phyloP scores from a whole-genome alignment of 2,113 vertebrate genomes.

The Cardinalis cardinalis region DNA sequence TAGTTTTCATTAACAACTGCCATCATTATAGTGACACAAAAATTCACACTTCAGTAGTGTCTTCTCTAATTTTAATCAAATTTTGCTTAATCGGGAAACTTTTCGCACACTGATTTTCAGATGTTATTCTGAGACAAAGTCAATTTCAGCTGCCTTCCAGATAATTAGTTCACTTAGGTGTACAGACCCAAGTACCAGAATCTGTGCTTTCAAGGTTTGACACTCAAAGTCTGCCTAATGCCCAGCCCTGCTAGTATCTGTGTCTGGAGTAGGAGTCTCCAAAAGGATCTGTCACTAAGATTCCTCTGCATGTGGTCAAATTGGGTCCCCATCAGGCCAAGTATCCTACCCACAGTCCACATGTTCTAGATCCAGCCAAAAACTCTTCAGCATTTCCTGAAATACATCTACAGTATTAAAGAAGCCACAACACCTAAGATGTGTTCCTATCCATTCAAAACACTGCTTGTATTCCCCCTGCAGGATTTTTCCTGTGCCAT shows the following conservation, averaged over 20 bases:
- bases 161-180: background rate
- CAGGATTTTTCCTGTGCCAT: background rate
- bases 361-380: background rate
- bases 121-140: background rate
- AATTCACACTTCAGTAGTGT: background rate
- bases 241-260: background rate
- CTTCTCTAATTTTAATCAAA: background rate
- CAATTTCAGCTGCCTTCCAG: background rate
- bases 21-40: background rate
- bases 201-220: background rate
- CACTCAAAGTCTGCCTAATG: background rate
- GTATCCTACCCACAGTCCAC: background rate
- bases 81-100: background rate
- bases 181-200: background rate
- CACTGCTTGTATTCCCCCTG: background rate
- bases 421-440: background rate
- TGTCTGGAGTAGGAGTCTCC: background rate
- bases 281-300: background rate
- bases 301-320: background rate
- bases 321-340: background rate
- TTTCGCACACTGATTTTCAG: background rate
- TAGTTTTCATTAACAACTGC: background rate
- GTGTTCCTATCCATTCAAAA: background rate
- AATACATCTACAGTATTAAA: background rate
- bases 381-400: background rate